These are phyloP conservation scores for Pionites leucogaster DNA, from an alignment of 2,113 vertebrate genomes.

Conservation along the genomic window DNA sequence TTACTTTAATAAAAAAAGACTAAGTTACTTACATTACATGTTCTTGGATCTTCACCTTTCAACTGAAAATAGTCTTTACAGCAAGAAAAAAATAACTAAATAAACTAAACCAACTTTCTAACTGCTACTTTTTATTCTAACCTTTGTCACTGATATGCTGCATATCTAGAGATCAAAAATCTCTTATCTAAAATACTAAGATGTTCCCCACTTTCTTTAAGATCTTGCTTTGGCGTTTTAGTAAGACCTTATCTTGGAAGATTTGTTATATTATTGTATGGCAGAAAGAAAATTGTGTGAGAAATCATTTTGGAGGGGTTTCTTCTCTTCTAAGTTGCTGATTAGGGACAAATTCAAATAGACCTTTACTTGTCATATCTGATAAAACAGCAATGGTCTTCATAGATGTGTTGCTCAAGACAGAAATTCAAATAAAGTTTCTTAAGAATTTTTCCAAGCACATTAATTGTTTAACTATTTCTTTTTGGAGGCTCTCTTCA, in stretches of 20 bases:
- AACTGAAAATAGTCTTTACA: background rate
- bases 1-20: background rate
- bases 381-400: background rate
- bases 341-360: background rate
- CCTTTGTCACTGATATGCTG: background rate
- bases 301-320: background rate
- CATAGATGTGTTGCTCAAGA: background rate
- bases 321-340: background rate
- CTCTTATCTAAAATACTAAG: background rate
- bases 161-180: background rate
- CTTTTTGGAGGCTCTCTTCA: background rate
- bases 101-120: background rate
- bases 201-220: background rate
- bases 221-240: background rate
- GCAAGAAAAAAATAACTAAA: background rate
- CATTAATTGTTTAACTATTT: background rate
- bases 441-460: background rate
- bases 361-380: background rate
- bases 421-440: background rate
- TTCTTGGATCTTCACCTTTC: background rate
- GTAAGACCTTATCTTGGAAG: background rate
- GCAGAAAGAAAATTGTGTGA: background rate
- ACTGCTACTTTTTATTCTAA: background rate
- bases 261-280: background rate
- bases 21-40: background rate